Conservation (phyloP, 2,888 invertebrate genomes). For the Epirrhoe alternata region DNA sequence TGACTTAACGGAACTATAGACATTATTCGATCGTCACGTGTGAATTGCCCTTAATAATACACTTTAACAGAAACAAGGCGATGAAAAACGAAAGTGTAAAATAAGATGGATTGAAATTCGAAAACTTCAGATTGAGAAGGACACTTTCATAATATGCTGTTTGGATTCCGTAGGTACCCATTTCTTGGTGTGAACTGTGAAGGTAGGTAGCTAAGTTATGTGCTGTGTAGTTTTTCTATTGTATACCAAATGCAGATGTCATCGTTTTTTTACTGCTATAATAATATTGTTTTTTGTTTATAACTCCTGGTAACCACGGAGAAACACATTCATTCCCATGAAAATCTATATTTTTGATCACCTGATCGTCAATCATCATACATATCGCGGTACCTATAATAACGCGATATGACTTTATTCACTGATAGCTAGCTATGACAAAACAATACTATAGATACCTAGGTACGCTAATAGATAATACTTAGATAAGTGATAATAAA, state of each 20-base stretch:
- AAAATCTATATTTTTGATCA: constrained; percentile 40
- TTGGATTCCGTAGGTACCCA: too few relatives aligned
- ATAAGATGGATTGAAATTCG: neutral
- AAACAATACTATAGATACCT: constrained; percentile 26
- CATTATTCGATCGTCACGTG: constrained; percentile 7
- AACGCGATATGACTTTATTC: constrained; percentile 39
- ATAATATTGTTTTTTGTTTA: too few relatives aligned
- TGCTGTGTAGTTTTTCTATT: too few relatives aligned
- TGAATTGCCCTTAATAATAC: constrained; percentile 14
- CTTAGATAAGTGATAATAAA: constrained; percentile 17
- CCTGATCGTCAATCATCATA: constrained; percentile 39
- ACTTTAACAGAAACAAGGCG: constrained; percentile 3
- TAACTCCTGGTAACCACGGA: too few relatives aligned
- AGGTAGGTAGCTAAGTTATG: too few relatives aligned
- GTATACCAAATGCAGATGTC: too few relatives aligned
- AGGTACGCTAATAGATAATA: constrained; percentile 26
- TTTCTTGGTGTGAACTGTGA: too few relatives aligned
- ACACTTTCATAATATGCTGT: too few relatives aligned
- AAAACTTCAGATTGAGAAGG: too few relatives aligned
- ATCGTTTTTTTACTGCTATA: too few relatives aligned
- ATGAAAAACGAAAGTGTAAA: constrained; percentile 8
- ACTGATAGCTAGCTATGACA: constrained; percentile 37
- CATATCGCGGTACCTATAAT: constrained; percentile 51
- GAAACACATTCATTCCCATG: too few relatives aligned
- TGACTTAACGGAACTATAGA: neutral